Evolutionary conservation across 2,113 vertebrate genomes (phyloP).

Genomic region (Alethe castanea): DNA sequence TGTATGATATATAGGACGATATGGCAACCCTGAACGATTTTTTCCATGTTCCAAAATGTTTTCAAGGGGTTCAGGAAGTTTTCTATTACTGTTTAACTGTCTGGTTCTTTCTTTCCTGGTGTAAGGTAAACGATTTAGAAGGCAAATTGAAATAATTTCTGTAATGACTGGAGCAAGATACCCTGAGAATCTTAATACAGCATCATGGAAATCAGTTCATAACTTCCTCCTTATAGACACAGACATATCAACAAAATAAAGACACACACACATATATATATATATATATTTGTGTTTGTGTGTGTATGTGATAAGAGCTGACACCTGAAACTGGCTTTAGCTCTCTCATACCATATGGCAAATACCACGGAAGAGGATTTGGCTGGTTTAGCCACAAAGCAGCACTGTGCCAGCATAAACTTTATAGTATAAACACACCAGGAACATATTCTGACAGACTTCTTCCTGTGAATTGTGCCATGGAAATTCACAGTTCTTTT

Average conservation of each 20-base stretch:
- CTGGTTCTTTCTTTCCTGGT: neutral
- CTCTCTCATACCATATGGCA: neutral
- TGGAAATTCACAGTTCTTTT: neutral
- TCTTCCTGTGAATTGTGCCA: neutral
- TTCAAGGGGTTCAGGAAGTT: neutral
- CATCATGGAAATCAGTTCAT: neutral
- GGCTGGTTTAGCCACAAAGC: neutral
- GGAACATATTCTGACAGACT: neutral
- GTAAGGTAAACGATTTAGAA: neutral
- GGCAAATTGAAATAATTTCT: neutral
- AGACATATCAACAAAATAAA: neutral
- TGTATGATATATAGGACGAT: accelerated
- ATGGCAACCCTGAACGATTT: neutral
- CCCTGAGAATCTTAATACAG: neutral
- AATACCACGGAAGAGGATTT: neutral
- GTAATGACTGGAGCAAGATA: neutral
- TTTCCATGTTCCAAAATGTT: neutral
- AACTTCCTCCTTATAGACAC: neutral
- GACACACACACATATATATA: no score
- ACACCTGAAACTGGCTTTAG: neutral
- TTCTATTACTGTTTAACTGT: neutral
- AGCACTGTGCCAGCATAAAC: neutral
- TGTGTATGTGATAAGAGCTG: neutral
- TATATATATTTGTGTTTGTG: accelerated
- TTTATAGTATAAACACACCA: neutral